Evolutionary conservation across 2,797 vertebrate species (phyloP).

Genomic region (Esox masquinongy): DNA sequence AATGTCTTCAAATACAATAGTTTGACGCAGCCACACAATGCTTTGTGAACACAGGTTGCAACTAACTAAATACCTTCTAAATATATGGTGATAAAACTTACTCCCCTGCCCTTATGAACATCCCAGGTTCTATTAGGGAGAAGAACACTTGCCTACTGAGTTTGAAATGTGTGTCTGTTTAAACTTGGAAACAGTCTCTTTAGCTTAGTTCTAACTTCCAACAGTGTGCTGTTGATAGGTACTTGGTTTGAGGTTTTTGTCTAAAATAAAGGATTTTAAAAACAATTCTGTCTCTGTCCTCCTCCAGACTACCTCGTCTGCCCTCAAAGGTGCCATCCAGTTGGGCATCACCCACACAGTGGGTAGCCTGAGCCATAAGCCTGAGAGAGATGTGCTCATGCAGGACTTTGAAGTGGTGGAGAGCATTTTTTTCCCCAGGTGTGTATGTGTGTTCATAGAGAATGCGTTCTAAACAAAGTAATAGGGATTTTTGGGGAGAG

Average conservation of each 20-base stretch:
- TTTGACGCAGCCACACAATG: too few species aligned
- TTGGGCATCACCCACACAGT: conserved; percentile 93
- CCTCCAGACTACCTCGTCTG: conserved; percentile 88
- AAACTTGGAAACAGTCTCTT: neutral
- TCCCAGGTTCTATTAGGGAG: too few species aligned
- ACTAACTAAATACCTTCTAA: too few species aligned
- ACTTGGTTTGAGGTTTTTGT: too few species aligned
- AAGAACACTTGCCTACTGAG: neutral
- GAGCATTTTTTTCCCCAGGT: conserved; percentile 95
- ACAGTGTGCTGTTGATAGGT: too few species aligned
- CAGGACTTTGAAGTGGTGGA: conserved; percentile 98
- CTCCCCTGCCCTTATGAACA: too few species aligned
- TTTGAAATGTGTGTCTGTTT: neutral
- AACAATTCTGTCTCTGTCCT: neutral
- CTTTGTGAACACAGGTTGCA: too few species aligned
- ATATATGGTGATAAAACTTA: too few species aligned
- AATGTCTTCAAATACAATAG: too few species aligned
- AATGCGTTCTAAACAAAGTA: too few species aligned
- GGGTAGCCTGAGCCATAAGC: conserved; percentile 91
- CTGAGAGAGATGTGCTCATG: conserved; percentile 94
- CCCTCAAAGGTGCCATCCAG: conserved; percentile 93
- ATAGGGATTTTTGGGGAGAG: neutral
- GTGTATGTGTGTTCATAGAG: conserved; percentile 11
- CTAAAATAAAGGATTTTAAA: too few species aligned
- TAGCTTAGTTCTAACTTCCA: neutral